phyloP scores from a whole-genome alignment of 2,113 vertebrate genomes.

The Miniopterus natalensis region DNA sequence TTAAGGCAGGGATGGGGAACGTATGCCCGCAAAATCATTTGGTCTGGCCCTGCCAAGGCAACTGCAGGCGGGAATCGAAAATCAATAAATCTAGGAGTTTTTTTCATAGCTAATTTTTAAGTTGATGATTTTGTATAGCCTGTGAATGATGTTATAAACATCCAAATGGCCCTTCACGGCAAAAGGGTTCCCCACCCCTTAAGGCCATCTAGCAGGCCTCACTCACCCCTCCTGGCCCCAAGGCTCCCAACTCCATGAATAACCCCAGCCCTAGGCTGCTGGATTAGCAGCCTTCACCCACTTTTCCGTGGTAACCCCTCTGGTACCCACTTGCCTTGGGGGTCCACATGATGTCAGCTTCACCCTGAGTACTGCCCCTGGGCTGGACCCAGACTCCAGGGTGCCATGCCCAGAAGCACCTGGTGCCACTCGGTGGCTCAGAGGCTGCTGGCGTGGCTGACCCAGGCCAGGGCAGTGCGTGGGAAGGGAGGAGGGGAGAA shows the following conservation, averaged over 20 bases:
- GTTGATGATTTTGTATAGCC: too few relatives aligned
- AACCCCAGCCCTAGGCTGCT: too few relatives aligned
- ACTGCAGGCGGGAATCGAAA: too few relatives aligned
- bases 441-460: not conserved
- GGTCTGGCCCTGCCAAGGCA: too few relatives aligned
- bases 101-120: too few relatives aligned
- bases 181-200: too few relatives aligned
- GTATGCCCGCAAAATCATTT: too few relatives aligned
- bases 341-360: not conserved
- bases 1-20: too few relatives aligned
- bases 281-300: not conserved
- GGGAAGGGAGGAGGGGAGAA: not conserved
- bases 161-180: too few relatives aligned
- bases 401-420: not conserved
- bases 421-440: not conserved
- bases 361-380: not conserved
- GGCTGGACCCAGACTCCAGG: not conserved
- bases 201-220: not conserved
- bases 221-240: not conserved
- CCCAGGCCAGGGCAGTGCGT: not conserved
- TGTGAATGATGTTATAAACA: too few relatives aligned
- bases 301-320: not conserved
- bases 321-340: fast-evolving
- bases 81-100: too few relatives aligned
- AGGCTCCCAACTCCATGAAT: fast-evolving